These are phyloP conservation scores for Aegotheles bennettii DNA, from an alignment of 2,113 vertebrate species.

Conservation along the genomic window DNA sequence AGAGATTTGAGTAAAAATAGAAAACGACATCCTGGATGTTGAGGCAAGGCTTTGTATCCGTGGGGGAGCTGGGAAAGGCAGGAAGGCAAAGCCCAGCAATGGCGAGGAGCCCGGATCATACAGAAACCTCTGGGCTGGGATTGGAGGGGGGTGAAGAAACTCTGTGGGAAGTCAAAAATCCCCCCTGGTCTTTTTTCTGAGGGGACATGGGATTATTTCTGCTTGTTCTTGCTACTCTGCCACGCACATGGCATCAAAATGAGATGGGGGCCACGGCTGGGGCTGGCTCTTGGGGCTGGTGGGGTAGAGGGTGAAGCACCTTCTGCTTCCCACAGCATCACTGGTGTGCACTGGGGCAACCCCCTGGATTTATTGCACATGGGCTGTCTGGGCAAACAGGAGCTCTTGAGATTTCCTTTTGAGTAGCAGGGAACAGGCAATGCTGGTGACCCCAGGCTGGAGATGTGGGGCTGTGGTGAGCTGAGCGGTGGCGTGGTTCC, in stretches of 20 bases:
- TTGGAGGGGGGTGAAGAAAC: neutral
- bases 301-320: neutral
- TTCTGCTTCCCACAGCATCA: accelerated
- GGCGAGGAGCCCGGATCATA: accelerated
- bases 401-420: neutral
- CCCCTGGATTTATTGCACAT: neutral
- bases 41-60: neutral
- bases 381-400: neutral
- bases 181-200: neutral
- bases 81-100: neutral
- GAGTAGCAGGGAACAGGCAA: neutral
- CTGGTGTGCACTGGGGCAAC: accelerated
- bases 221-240: neutral
- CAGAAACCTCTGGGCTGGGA: accelerated
- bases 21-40: constrained; percentile 20
- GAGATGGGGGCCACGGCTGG: neutral
- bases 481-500: neutral
- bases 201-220: neutral
- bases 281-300: neutral
- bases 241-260: neutral
- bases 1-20: constrained; percentile 45
- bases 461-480: neutral
- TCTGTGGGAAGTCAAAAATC: neutral
- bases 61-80: neutral
- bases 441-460: neutral